Conservation (phyloP, 2,113 vertebrate genomes). For the Lathamus discolor region DNA sequence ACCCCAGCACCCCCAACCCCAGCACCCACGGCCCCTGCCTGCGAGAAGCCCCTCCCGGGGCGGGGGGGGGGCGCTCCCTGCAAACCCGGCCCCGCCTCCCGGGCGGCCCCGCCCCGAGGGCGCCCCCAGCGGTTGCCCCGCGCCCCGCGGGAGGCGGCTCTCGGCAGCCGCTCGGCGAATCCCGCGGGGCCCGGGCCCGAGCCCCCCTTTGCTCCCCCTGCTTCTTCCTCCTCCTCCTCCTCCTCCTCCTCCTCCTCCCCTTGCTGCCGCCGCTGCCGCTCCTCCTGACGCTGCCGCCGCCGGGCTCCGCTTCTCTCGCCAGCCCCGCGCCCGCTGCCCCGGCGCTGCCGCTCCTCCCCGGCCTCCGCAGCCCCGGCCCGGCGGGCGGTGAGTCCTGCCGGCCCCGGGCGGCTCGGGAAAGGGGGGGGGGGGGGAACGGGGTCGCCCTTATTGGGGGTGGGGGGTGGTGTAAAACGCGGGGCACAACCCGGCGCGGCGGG, state of each 20-base stretch:
- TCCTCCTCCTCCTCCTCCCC: background rate
- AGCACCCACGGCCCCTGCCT: no score
- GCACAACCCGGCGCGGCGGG: background rate
- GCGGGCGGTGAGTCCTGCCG: no score
- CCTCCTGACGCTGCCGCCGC: background rate
- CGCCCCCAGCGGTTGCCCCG: background rate
- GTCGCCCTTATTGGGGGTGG: rapidly evolving
- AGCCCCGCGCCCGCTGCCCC: background rate
- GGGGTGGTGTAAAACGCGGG: background rate
- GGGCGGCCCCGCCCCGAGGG: background rate
- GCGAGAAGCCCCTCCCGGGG: no score
- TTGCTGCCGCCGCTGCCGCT: background rate
- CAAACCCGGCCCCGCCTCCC: no score
- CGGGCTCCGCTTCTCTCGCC: constrained; percentile 40
- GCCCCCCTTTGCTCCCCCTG: constrained; percentile 25
- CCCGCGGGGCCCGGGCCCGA: background rate
- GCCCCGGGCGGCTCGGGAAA: no score
- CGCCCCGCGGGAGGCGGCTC: background rate
- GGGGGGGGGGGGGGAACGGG: no score
- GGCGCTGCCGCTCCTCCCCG: no score
- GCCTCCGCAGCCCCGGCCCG: no score
- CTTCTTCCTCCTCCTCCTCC: background rate
- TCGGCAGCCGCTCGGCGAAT: background rate
- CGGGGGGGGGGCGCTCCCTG: no score
- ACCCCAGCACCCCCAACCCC: no score